These are phyloP conservation scores for Brachionichthys hirsutus DNA, from an alignment of 2,113 vertebrate species.

Conservation along the genomic window DNA sequence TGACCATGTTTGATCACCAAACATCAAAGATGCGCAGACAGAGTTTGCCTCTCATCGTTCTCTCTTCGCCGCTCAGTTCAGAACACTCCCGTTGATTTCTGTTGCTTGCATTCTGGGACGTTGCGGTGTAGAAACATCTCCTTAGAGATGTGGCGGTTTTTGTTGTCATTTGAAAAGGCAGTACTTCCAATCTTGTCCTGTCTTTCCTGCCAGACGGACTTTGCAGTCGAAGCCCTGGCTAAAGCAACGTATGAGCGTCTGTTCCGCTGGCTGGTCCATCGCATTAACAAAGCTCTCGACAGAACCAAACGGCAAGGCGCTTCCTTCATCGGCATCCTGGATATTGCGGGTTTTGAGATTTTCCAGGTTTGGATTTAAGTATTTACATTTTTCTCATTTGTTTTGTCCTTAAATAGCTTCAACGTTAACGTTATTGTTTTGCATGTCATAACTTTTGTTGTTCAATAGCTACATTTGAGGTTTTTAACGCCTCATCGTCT, in stretches of 20 bases:
- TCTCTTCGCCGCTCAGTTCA: no score
- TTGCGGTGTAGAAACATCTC: no score
- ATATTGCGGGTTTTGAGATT: slow-evolving; percentile 98
- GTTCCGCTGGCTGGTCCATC: slow-evolving; percentile 97
- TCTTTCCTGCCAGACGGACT: slow-evolving; percentile 85
- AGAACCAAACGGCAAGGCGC: slow-evolving; percentile 97
- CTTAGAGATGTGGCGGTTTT: not conserved
- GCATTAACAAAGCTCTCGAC: slow-evolving; percentile 96
- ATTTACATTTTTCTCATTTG: no score
- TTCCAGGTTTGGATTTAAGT: slow-evolving; percentile 83
- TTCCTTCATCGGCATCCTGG: slow-evolving; percentile 97
- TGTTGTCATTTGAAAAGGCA: slow-evolving; percentile 1
- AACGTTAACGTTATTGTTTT: not conserved
- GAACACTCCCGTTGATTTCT: no score
- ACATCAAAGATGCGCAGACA: not conserved
- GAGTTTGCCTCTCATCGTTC: not conserved
- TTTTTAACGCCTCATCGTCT: not conserved
- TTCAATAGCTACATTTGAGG: not conserved
- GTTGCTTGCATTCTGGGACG: no score
- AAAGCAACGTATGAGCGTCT: slow-evolving; percentile 98
- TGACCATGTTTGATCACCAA: no score
- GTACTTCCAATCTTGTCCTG: not conserved
- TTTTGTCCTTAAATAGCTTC: not conserved
- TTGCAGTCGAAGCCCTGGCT: slow-evolving; percentile 94
- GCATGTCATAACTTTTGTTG: not conserved